phyloP scores from a whole-genome alignment of 2,113 vertebrate species.

The Corynorhinus townsendii region DNA sequence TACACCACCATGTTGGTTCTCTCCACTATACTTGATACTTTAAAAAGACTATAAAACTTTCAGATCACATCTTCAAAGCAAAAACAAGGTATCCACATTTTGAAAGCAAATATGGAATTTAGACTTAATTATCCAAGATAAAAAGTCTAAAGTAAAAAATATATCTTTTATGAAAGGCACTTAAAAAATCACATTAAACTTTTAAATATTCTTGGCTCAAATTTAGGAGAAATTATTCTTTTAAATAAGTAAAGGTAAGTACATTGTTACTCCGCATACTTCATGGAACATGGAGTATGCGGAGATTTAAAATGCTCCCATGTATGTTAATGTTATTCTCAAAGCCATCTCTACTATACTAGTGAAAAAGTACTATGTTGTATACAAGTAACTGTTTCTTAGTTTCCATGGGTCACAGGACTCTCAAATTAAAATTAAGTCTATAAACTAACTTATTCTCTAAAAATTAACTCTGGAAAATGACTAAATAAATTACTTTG shows the following conservation, averaged over 20 bases:
- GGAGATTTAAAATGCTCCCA: background rate
- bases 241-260: background rate
- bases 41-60: background rate
- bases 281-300: background rate
- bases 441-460: background rate
- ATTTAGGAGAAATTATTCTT: background rate
- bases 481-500: background rate
- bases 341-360: background rate
- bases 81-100: constrained; percentile 14
- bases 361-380: constrained; percentile 5
- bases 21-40: too few relatives aligned
- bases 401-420: background rate
- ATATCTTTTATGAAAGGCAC: background rate
- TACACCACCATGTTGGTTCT: too few relatives aligned
- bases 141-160: background rate
- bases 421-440: background rate
- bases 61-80: background rate
- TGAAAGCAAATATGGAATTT: constrained; percentile 26
- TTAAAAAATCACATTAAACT: background rate
- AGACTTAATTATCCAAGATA: constrained; percentile 17
- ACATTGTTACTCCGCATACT: background rate
- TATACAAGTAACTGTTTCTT: background rate
- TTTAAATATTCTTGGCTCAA: constrained; percentile 18
- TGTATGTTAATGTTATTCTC: background rate
- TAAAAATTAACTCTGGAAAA: background rate